Conservation (phyloP, 1,140 invertebrate genomes). For the Apis dorsata region DNA sequence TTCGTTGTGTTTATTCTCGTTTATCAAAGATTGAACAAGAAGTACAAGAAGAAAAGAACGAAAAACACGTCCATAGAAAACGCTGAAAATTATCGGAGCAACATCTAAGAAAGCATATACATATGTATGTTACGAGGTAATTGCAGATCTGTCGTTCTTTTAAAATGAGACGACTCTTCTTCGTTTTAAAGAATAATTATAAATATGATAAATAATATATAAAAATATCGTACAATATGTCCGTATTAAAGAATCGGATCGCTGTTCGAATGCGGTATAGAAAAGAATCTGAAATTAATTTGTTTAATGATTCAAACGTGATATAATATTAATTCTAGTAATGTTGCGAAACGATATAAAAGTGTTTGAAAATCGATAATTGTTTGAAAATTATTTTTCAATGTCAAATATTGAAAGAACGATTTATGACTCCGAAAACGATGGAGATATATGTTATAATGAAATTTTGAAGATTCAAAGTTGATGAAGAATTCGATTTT, state of each 20-base stretch:
- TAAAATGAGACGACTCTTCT: background rate
- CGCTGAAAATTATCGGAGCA: background rate
- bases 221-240: background rate
- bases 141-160: background rate
- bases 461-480: background rate
- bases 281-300: background rate
- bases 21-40: background rate
- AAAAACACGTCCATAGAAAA: background rate
- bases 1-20: background rate
- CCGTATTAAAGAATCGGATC: too few relatives aligned
- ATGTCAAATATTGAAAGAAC: background rate
- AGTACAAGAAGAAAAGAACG: background rate
- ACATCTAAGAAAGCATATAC: background rate
- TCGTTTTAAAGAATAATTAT: background rate
- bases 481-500: background rate
- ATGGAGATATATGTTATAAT: background rate
- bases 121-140: background rate
- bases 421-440: background rate
- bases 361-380: background rate
- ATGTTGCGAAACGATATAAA: background rate
- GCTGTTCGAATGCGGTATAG: background rate
- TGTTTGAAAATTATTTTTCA: background rate
- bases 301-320: background rate
- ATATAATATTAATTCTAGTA: background rate
- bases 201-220: background rate